Conservation (phyloP, 2,113 vertebrate species). For the Hippocampus zosterae region DNA sequence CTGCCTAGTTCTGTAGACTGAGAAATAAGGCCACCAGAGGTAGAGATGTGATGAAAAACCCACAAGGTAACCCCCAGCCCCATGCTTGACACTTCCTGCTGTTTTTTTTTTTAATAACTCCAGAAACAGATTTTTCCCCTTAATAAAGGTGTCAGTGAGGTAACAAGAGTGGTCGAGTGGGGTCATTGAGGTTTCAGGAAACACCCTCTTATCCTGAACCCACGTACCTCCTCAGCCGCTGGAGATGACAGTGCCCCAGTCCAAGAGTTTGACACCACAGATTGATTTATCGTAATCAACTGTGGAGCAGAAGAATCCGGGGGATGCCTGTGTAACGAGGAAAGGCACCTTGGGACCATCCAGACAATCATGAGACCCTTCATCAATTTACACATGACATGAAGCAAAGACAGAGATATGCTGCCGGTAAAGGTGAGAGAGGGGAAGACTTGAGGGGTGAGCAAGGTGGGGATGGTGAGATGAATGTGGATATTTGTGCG, state of each 20-base stretch:
- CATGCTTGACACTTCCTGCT: neutral
- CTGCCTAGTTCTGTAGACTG: slow-evolving; percentile 16
- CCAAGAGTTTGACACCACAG: slow-evolving; percentile 67
- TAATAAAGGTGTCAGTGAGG: slow-evolving; percentile 64
- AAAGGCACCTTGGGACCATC: slow-evolving; percentile 77
- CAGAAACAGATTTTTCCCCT: slow-evolving; percentile 48
- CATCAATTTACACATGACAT: slow-evolving; percentile 76
- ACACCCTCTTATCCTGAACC: slow-evolving; percentile 46
- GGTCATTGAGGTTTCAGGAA: slow-evolving; percentile 45
- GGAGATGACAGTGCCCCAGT: slow-evolving; percentile 59
- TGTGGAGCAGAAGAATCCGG: slow-evolving; percentile 63
- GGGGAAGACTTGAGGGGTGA: slow-evolving; percentile 24
- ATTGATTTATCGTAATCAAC: slow-evolving; percentile 78
- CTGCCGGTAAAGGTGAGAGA: slow-evolving; percentile 35
- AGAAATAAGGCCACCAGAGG: slow-evolving; percentile 53
- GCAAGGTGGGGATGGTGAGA: slow-evolving; percentile 37
- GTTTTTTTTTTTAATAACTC: slow-evolving; percentile 20
- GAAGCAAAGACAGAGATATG: slow-evolving; percentile 62
- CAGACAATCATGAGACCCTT: slow-evolving; percentile 69
- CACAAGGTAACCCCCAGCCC: slow-evolving; percentile 16
- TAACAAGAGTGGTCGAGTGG: slow-evolving; percentile 49
- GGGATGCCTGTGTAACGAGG: slow-evolving; percentile 59
- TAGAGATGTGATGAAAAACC: slow-evolving; percentile 53
- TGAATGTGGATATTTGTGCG: slow-evolving; percentile 28
- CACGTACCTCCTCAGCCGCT: slow-evolving; percentile 42